phyloP scores from a whole-genome alignment of 2,113 vertebrate species.

The Psittacara wagleri region DNA sequence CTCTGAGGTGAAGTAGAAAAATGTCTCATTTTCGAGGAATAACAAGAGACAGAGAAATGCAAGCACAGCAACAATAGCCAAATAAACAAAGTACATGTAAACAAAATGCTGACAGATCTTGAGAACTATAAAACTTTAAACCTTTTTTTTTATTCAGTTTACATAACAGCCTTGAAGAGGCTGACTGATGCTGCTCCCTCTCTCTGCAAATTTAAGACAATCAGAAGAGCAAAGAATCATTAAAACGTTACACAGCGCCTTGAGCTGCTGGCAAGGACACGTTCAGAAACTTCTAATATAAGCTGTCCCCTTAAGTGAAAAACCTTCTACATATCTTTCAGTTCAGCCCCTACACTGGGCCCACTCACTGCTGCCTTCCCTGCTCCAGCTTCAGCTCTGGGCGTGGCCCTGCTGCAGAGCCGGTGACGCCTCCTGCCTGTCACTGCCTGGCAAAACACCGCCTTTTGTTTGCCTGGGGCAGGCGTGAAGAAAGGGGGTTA shows the following conservation, averaged over 20 bases:
- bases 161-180: neutral
- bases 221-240: neutral
- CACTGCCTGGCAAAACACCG: neutral
- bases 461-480: fast-evolving
- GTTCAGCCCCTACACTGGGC: fast-evolving
- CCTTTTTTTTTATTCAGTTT: neutral
- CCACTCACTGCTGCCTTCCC: neutral
- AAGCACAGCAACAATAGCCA: neutral
- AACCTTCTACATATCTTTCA: too few relatives aligned
- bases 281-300: neutral
- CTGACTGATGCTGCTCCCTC: neutral
- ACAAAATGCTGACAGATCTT: neutral
- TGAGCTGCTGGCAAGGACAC: neutral
- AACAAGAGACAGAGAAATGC: neutral
- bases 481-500: neutral
- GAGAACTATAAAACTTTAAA: neutral
- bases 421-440: fast-evolving
- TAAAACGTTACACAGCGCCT: neutral
- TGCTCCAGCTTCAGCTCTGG: neutral
- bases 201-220: neutral
- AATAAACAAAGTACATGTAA: neutral
- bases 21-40: neutral
- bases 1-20: neutral
- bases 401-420: fast-evolving
- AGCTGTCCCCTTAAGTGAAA: neutral